Evolutionary conservation across 2,888 invertebrate genomes (phyloP).

Genomic region (Parasteatoda lunata): DNA sequence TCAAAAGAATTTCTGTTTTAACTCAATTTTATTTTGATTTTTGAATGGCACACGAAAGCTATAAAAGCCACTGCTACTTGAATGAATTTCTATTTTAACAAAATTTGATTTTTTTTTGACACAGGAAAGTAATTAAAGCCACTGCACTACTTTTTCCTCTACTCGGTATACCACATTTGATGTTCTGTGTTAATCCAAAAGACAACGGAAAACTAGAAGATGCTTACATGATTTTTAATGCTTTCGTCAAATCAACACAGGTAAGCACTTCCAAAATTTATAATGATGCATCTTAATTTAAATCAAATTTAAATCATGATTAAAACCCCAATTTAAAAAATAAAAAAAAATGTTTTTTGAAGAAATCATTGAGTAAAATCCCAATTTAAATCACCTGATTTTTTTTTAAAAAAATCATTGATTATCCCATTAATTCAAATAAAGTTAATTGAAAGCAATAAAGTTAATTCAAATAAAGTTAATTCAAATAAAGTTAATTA

Average conservation of each 20-base stretch:
- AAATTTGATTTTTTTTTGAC: conserved; percentile 10
- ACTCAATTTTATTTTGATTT: background rate
- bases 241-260: conserved; percentile 77
- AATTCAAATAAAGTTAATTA: no score
- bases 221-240: conserved; percentile 76
- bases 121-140: conserved; percentile 75
- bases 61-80: conserved; percentile 77
- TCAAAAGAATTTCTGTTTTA: background rate
- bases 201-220: conserved; percentile 73
- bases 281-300: no score
- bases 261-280: conserved; percentile 71
- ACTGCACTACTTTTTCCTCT: conserved; percentile 78
- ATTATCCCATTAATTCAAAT: no score
- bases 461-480: no score
- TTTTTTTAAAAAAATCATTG: no score
- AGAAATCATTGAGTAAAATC: no score
- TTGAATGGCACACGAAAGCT: conserved; percentile 70
- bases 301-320: no score
- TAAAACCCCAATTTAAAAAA: no score
- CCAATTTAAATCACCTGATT: no score
- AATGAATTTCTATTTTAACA: background rate
- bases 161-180: conserved; percentile 77
- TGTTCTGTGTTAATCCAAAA: conserved; percentile 76
- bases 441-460: no score
- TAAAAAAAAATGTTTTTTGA: no score